phyloP scores from a whole-genome alignment of 2,113 vertebrate species.

The Terrapene triunguis region DNA sequence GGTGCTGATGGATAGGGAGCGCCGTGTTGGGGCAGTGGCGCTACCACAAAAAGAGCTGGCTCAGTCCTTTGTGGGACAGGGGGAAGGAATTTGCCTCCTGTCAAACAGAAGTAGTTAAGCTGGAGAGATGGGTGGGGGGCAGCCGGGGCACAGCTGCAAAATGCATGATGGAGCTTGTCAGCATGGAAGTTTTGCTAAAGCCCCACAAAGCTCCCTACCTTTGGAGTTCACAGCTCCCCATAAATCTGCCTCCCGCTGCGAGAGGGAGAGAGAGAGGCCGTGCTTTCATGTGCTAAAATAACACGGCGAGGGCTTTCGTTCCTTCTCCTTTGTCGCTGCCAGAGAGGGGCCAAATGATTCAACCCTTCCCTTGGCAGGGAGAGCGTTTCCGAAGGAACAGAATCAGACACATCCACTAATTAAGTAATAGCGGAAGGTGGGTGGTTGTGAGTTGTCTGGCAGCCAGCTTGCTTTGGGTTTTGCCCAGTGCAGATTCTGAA shows the following conservation, averaged over 20 bases:
- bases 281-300: not conserved
- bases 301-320: not conserved
- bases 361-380: not conserved
- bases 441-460: not conserved
- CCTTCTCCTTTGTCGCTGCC: not conserved
- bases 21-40: not conserved
- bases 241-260: not conserved
- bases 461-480: not conserved
- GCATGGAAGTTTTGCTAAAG: not conserved
- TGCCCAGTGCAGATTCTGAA: not conserved
- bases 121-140: not conserved
- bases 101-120: not conserved
- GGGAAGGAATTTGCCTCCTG: not conserved
- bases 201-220: not conserved
- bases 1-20: not conserved
- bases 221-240: not conserved
- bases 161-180: not conserved
- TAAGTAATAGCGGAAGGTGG: not conserved
- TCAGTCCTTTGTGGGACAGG: not conserved
- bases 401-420: not conserved
- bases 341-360: not conserved
- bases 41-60: too few species aligned
- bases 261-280: not conserved
- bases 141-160: too few species aligned
- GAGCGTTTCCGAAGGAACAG: not conserved